These are phyloP conservation scores for Dioctria rufipes DNA, from an alignment of 2,888 invertebrate genomes.

Conservation along the genomic window DNA sequence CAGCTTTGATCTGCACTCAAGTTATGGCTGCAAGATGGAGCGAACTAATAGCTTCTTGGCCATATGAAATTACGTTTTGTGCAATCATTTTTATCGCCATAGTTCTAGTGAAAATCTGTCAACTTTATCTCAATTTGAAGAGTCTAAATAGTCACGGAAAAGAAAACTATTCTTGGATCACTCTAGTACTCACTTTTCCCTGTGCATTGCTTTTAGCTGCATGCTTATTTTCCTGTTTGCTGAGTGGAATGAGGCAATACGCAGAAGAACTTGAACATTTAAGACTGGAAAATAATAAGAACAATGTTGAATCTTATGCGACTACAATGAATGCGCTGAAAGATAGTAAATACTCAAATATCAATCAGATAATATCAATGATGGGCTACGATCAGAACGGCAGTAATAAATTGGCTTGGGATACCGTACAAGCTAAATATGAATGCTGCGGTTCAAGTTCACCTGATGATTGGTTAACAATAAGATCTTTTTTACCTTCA, in stretches of 20 bases:
- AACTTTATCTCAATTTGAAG: slow-evolving; percentile 21
- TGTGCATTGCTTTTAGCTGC: slow-evolving; percentile 35
- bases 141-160: neutral
- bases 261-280: neutral
- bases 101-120: slow-evolving; percentile 29
- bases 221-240: slow-evolving; percentile 19
- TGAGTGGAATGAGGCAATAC: slow-evolving; percentile 35
- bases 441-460: slow-evolving; percentile 50
- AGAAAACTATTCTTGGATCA: slow-evolving; percentile 9
- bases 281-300: too few relatives aligned
- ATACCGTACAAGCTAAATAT: slow-evolving; percentile 49
- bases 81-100: slow-evolving; percentile 21
- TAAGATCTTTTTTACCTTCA: slow-evolving; percentile 14
- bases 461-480: slow-evolving; percentile 37
- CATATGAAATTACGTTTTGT: slow-evolving; percentile 47
- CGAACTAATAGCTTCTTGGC: slow-evolving; percentile 48
- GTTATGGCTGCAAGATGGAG: slow-evolving; percentile 20
- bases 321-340: neutral
- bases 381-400: slow-evolving; percentile 18
- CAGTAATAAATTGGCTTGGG: slow-evolving; percentile 44
- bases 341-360: neutral
- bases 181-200: slow-evolving; percentile 16
- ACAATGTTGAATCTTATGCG: too few relatives aligned
- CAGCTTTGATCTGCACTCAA: slow-evolving; percentile 35
- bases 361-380: slow-evolving; percentile 53